These are phyloP conservation scores for Epinephelus moara DNA, from an alignment of 2,113 vertebrate species.

Conservation along the genomic window DNA sequence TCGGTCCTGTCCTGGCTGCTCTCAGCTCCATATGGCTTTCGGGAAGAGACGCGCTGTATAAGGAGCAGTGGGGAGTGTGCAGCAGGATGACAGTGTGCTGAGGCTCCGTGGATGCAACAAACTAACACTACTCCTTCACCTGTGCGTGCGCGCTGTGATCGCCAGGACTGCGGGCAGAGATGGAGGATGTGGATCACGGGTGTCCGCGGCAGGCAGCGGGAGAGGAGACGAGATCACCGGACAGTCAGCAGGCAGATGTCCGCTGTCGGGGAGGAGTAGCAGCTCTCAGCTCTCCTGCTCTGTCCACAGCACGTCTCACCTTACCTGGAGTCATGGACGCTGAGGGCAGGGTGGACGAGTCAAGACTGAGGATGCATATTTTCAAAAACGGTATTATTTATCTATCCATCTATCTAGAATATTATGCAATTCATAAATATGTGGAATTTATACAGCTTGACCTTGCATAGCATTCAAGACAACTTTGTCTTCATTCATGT, in stretches of 20 bases:
- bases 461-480: not conserved
- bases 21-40: not conserved
- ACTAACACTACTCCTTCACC: not conserved
- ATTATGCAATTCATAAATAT: too few species aligned
- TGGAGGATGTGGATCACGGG: constrained; percentile 32
- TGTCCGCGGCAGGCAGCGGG: constrained; percentile 6
- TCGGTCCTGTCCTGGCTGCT: not conserved
- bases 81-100: constrained; percentile 11
- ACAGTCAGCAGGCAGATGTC: not conserved
- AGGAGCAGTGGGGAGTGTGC: not conserved
- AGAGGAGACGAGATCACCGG: not conserved
- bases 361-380: constrained; percentile 82
- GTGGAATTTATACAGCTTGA: not conserved
- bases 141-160: constrained; percentile 4
- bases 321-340: constrained; percentile 85
- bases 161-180: not conserved
- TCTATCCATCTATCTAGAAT: not conserved
- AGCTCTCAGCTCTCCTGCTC: constrained; percentile 52
- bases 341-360: constrained; percentile 86
- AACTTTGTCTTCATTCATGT: not conserved
- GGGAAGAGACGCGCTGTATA: not conserved
- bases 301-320: constrained; percentile 64
- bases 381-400: constrained; percentile 81
- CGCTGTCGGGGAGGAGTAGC: constrained; percentile 56
- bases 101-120: not conserved